These are phyloP conservation scores for Styela clava DNA, from an alignment of 23 tunicate genomes.

Conservation along the genomic window DNA sequence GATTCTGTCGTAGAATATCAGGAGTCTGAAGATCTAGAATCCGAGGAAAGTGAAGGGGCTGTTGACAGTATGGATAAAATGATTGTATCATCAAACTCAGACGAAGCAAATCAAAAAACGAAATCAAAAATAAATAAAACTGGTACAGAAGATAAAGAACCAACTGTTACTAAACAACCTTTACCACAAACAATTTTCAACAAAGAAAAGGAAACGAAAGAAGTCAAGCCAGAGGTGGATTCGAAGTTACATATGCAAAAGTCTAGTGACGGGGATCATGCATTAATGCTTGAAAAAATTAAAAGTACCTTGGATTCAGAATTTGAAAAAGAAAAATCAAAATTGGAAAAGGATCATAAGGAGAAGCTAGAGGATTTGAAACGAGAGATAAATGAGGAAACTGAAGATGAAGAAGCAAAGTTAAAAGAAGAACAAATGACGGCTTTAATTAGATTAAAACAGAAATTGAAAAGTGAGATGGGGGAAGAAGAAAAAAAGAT, in stretches of 20 bases:
- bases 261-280: background rate
- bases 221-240: background rate
- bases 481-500: conserved; percentile 39
- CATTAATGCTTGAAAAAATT: background rate
- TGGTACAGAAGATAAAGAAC: background rate
- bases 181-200: background rate
- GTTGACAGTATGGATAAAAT: conserved; percentile 35
- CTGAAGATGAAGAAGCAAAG: conserved; percentile 40
- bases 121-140: background rate
- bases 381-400: conserved; percentile 24
- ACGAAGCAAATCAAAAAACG: conserved; percentile 12
- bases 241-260: background rate
- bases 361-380: conserved; percentile 12
- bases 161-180: background rate
- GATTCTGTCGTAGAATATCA: conserved; percentile 71
- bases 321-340: conserved; percentile 34
- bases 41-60: conserved; percentile 25
- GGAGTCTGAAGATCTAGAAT: conserved; percentile 71
- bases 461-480: conserved; percentile 39
- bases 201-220: background rate
- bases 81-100: conserved; percentile 74
- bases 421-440: conserved; percentile 35
- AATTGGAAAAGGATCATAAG: conserved; percentile 21
- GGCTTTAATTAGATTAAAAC: conserved; percentile 23
- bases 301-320: conserved; percentile 12